phyloP scores from a whole-genome alignment of 2,797 vertebrate genomes.

The Bradypodion pumilum region DNA sequence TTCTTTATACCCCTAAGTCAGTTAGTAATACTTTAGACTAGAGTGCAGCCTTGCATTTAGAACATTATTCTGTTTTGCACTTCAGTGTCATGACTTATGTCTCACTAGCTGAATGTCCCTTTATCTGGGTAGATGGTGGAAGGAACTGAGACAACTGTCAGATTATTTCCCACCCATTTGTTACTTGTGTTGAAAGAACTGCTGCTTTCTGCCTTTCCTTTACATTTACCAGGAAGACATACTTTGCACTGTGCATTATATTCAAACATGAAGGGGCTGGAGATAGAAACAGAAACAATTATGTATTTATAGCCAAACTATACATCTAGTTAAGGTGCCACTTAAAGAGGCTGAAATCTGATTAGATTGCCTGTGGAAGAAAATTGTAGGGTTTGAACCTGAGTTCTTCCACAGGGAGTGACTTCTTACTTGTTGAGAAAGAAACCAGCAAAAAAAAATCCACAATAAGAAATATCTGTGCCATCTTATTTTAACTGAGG shows the following conservation, averaged over 20 bases:
- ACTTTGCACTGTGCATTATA: background rate
- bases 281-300: background rate
- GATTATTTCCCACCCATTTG: no score
- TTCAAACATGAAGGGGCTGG: background rate
- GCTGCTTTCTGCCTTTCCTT: background rate
- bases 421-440: background rate
- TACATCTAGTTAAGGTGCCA: no score
- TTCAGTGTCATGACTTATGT: background rate
- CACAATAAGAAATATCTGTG: background rate
- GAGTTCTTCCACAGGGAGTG: background rate
- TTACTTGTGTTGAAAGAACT: background rate
- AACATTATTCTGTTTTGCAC: background rate
- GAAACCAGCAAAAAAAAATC: background rate
- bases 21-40: background rate
- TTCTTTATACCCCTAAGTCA: background rate
- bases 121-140: no score
- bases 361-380: background rate
- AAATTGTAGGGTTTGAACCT: background rate
- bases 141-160: no score
- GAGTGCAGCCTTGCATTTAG: background rate
- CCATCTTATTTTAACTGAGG: background rate
- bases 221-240: background rate
- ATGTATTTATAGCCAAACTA: background rate
- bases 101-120: background rate
- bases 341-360: background rate